These are phyloP conservation scores for Sebastes umbrosus DNA, from an alignment of 2,797 vertebrate genomes.

Conservation along the genomic window DNA sequence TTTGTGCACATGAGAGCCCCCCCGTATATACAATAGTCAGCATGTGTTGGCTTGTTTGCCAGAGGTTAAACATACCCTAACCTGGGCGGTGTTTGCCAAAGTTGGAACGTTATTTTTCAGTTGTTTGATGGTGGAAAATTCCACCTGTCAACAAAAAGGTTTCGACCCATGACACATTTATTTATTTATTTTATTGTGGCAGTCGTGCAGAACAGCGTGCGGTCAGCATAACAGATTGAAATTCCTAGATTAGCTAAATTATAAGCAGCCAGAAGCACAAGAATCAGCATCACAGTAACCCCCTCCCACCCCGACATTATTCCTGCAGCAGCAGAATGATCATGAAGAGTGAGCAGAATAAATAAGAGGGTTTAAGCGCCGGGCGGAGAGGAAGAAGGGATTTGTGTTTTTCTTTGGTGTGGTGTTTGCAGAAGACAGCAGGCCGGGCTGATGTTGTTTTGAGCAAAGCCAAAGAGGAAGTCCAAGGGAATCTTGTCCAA, in stretches of 20 bases:
- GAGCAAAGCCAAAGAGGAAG: constrained; percentile 25
- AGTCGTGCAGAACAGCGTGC: neutral
- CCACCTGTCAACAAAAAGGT: neutral
- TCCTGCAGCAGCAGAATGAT: constrained; percentile 1
- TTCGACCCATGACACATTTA: neutral
- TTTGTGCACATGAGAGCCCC: constrained; percentile 44
- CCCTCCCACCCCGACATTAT: neutral
- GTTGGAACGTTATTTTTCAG: neutral
- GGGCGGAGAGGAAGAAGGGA: constrained; percentile 9
- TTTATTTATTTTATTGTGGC: neutral
- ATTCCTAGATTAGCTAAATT: neutral
- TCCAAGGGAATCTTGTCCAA: constrained; percentile 8
- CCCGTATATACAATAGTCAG: constrained; percentile 22
- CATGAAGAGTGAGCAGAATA: constrained; percentile 6
- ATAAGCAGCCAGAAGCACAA: neutral
- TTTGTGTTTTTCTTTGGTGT: constrained; percentile 9
- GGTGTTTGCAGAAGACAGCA: constrained; percentile 26
- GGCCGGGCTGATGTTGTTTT: constrained; percentile 19
- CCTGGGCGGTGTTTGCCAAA: constrained; percentile 23
- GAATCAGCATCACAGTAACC: neutral
- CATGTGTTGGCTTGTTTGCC: constrained; percentile 72
- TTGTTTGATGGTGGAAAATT: neutral
- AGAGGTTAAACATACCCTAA: constrained; percentile 42
- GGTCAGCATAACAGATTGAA: neutral
- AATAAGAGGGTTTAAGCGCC: constrained; percentile 2